phyloP scores from a whole-genome alignment of 1,140 invertebrate species.

The Rhopalosiphum padi region DNA sequence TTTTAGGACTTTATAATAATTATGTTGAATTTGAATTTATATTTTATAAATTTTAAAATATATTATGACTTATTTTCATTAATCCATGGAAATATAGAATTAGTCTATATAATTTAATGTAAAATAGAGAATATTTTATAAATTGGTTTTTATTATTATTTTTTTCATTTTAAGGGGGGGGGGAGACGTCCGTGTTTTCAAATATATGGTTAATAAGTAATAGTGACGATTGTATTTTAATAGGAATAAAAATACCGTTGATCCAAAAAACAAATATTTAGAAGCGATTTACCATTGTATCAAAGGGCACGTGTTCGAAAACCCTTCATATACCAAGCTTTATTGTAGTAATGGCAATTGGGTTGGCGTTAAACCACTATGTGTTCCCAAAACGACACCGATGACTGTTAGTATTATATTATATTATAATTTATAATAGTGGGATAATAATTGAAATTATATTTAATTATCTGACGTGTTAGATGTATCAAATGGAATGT shows the following conservation, averaged over 20 bases:
- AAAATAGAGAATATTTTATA: too few species aligned
- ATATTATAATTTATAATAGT: background rate
- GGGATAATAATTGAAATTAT: background rate
- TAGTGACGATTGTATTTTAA: background rate
- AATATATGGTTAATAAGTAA: too few species aligned
- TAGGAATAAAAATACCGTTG: slow-evolving; percentile 24
- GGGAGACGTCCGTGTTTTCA: too few species aligned
- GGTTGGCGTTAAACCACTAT: slow-evolving; percentile 26
- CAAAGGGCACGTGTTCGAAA: slow-evolving; percentile 32
- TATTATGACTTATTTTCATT: too few species aligned
- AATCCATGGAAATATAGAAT: too few species aligned
- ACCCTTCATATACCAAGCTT: background rate
- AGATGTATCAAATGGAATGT: slow-evolving; percentile 34
- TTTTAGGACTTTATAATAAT: too few species aligned
- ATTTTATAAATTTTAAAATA: too few species aligned
- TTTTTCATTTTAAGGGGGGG: too few species aligned
- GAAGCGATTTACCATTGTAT: slow-evolving; percentile 31
- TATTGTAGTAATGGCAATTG: slow-evolving; percentile 32
- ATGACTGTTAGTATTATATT: background rate
- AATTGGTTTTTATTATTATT: too few species aligned
- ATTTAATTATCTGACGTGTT: background rate
- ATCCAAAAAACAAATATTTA: slow-evolving; percentile 37
- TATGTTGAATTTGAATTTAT: too few species aligned
- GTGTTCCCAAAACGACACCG: slow-evolving; percentile 24
- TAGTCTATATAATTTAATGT: too few species aligned